These are phyloP conservation scores for Lucinisca nassula DNA, from an alignment of 2,888 invertebrate species.

Conservation along the genomic window DNA sequence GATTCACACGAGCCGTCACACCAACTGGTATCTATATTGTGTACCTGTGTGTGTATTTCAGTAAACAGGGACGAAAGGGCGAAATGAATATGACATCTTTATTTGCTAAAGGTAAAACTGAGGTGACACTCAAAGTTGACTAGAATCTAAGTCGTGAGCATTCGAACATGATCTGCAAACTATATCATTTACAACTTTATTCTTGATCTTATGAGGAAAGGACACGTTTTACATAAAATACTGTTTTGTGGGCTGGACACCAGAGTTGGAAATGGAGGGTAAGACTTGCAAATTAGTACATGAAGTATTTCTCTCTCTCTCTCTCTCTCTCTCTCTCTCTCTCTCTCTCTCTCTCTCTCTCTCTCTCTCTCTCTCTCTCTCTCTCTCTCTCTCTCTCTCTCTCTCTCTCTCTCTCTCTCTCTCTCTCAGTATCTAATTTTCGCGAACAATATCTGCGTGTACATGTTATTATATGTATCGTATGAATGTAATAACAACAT, in stretches of 20 bases:
- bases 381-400: neutral
- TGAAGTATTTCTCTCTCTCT: neutral
- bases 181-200: neutral
- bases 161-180: no score
- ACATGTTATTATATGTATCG: neutral
- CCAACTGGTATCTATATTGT: no score
- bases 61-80: no score
- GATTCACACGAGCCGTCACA: no score
- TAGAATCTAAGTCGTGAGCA: no score
- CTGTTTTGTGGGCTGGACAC: neutral
- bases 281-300: neutral
- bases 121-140: no score
- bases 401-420: neutral
- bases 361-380: neutral
- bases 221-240: neutral
- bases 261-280: constrained; percentile 35
- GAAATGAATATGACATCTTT: no score
- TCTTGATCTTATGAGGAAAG: neutral
- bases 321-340: neutral
- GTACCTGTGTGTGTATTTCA: no score
- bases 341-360: neutral
- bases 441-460: neutral
- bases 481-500: no score
- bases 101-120: no score
- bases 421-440: no score